phyloP scores from a whole-genome alignment of 2,797 vertebrate genomes.

The Staurois parvus region DNA sequence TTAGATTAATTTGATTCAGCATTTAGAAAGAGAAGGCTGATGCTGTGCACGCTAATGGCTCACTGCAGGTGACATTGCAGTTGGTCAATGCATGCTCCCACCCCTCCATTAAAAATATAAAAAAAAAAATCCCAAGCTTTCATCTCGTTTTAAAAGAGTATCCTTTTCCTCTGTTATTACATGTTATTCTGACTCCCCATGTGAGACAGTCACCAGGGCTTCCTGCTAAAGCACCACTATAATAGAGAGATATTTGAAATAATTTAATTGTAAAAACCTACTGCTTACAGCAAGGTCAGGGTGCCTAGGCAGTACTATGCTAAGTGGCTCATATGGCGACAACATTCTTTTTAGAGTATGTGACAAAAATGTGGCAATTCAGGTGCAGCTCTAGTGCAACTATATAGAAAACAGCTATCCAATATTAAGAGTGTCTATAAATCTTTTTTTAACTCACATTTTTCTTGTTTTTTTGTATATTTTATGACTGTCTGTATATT shows the following conservation, averaged over 20 bases:
- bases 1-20: constrained; percentile 78
- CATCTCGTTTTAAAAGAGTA: constrained; percentile 47
- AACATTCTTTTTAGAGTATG: background rate
- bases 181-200: constrained; percentile 49
- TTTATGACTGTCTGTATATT: background rate
- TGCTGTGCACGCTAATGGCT: constrained; percentile 72
- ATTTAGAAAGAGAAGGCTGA: constrained; percentile 71
- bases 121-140: constrained; percentile 33
- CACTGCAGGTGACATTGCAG: constrained; percentile 72
- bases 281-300: constrained; percentile 58
- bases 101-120: constrained; percentile 50
- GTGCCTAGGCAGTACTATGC: constrained; percentile 17
- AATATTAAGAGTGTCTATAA: background rate
- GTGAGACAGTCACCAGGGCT: constrained; percentile 37
- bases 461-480: background rate
- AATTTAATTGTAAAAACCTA: constrained; percentile 41
- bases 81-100: constrained; percentile 61
- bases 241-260: constrained; percentile 42
- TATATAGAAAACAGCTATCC: background rate
- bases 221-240: constrained; percentile 23
- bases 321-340: constrained; percentile 8
- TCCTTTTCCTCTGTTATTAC: constrained; percentile 19
- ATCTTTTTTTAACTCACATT: background rate
- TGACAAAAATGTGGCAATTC: background rate
- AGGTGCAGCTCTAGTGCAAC: no score